Base-by-base conservation (phyloP, 2,797 vertebrate genomes). In the Betta splendens region DNA sequence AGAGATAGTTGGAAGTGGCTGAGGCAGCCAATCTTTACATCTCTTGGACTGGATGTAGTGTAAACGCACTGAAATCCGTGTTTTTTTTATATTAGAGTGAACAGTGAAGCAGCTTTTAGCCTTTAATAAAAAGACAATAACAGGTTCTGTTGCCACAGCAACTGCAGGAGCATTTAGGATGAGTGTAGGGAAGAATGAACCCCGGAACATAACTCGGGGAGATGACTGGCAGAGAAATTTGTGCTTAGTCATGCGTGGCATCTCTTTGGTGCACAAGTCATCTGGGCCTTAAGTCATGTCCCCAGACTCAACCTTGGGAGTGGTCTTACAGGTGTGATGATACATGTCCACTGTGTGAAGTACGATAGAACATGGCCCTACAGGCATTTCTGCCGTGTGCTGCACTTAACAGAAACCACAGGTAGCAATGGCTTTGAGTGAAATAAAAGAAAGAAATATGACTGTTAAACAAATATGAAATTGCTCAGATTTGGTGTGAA, bases 261-360 rank as follows among this genome's bases (percentile, higher is more conserved):
- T 70, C 89, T 85, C 89, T 80, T 71, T 80, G 74, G 65, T 67
- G 65, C 54, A 58, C 80, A 80, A 85, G 85, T 69, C 75, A 78
- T 82, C 77, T 78, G 54, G 73, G 72, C 58, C 50, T 71, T 60
- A 59, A 43, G 43, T 68, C 28, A 40, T 48, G 45, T 56, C 26
- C 32, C 44, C 51, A 32, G 51, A 47, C 50, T 64, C 45, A 59
- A 47, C 37, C 36, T 49, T 60, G 39, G 37, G 48, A 42, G 36
- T 39, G 36, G 47, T 71, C 32, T 52, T 43, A 50, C 43, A 58
- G 46, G 69, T 69, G 72, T 61, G 11, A 11, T 56, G 32, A 33
- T 8, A 54, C 23, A 36, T 36, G 26, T 64, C 40, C 47, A 70
- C 7, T 66, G 20, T 60, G 7, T 52, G 48, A 66, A 37, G 64